Evolutionary conservation across 1,140 invertebrate species (phyloP), one percentile per base, ranked within the genome.

Genomic region (Zaprionus taronus): DNA sequence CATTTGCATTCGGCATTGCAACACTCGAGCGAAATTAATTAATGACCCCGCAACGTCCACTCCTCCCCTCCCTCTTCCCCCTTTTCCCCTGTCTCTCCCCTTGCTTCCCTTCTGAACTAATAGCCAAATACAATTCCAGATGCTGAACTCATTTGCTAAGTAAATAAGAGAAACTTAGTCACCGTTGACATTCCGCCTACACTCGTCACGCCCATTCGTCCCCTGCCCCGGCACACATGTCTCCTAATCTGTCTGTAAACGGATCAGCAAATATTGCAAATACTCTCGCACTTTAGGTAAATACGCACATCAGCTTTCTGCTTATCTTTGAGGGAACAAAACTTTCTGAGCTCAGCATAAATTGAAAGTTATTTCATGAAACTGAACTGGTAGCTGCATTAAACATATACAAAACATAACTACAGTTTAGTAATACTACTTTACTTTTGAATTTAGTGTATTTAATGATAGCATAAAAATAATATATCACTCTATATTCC

Each of bases 61-160:
- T n/a, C 20, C 4, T 9, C 20, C 3, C 12, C 20, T 12, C 17
- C 20, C 11, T 0, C 0, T 17, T 17, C 41, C 6, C 41, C n/a
- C 17, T 17, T 7, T 1, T 1, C n/a, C 4, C 1, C 5, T 47
- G 0, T 7, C n/a, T 47, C 15, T 0, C 14, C 5, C 4, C n/a
- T n/a, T 5, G 12, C 12, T 47, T 1, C n/a, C 7, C n/a, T 20
- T 0, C n/a, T 3, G 38, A 26, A 57, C 56, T 61, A 61, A 66
- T 71, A 71, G 34, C 6, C 61, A 76, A 71, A 76, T 22, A 63
- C n/a, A 34, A 49, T 38, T 28, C 34, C 34, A 38, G 34, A 58
- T 57, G 38, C 56, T 38, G 71, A 76, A 72, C 69, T 67, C 62
- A 77, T 72, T 77, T 66, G 53, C 57, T 22, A 57, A 53, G 47